Conservation (phyloP, 2,113 vertebrate genomes). For the Alectura lathami region DNA sequence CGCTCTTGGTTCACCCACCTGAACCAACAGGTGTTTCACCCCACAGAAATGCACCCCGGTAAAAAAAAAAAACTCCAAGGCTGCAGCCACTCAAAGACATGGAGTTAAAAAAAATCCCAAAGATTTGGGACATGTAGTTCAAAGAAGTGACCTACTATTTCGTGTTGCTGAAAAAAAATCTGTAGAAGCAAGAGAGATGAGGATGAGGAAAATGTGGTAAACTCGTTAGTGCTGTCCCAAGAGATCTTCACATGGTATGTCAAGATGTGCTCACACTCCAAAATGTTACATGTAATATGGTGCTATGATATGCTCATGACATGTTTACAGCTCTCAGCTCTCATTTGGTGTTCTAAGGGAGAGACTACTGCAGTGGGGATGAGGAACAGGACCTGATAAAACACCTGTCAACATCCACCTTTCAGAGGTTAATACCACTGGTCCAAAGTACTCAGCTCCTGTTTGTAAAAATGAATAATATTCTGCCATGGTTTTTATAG, state of each 20-base stretch:
- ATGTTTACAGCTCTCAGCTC: background rate
- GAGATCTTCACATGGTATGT: background rate
- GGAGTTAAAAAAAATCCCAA: background rate
- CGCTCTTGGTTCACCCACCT: accelerated
- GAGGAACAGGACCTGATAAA: background rate
- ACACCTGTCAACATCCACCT: background rate
- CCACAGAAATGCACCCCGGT: accelerated
- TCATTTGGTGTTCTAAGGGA: background rate
- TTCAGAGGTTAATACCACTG: background rate
- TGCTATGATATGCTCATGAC: background rate
- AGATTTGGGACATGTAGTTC: background rate
- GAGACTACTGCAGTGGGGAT: background rate
- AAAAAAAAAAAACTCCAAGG: background rate
- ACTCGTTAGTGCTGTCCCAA: background rate
- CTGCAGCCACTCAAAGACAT: background rate
- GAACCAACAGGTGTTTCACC: background rate
- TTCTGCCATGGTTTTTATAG: background rate
- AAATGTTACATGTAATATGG: background rate
- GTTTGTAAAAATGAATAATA: background rate
- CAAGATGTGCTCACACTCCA: background rate
- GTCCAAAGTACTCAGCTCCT: background rate
- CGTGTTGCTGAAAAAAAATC: background rate
- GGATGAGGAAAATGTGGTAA: background rate
- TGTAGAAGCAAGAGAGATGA: background rate
- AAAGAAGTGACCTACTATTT: background rate